These are phyloP conservation scores for Petrosia ficiformis DNA, from an alignment of 37 sponge, comb jelly and placozoan species.

Conservation along the genomic window DNA sequence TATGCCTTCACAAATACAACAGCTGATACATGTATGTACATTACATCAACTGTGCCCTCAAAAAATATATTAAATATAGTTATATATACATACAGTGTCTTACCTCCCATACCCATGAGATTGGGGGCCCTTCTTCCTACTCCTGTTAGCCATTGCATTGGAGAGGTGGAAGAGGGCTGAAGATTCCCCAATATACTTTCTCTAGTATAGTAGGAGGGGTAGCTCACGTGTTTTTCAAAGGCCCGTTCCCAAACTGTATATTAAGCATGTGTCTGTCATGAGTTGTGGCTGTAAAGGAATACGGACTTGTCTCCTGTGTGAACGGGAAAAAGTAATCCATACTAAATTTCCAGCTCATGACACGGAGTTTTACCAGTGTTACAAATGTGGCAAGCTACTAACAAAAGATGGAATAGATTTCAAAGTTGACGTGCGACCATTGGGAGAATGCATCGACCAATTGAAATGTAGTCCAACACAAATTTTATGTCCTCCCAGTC, in stretches of 20 bases:
- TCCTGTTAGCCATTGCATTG: not conserved
- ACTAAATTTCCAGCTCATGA: not conserved
- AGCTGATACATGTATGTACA: too few species aligned
- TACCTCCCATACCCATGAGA: not conserved
- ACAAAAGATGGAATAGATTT: not conserved
- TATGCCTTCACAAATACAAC: too few species aligned
- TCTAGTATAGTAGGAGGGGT: not conserved
- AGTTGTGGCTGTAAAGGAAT: slow-evolving; percentile 68
- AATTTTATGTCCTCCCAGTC: too few species aligned
- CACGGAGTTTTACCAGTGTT: slow-evolving; percentile 21
- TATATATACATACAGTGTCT: not conserved
- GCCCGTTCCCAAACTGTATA: not conserved
- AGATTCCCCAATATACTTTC: not conserved
- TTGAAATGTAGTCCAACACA: too few species aligned
- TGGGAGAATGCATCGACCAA: too few species aligned
- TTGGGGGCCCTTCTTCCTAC: not conserved
- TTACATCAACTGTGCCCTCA: not conserved
- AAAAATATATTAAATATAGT: not conserved
- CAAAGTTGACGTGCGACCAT: too few species aligned
- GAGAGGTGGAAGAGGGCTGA: not conserved
- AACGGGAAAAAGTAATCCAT: too few species aligned
- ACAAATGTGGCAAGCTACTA: slow-evolving; percentile 42
- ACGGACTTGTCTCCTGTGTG: slow-evolving; percentile 67
- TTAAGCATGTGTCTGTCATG: not conserved
- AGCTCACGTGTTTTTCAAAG: not conserved